Evolutionary conservation across 2,797 vertebrate species (phyloP).

Genomic region (Oreochromis mossambicus): DNA sequence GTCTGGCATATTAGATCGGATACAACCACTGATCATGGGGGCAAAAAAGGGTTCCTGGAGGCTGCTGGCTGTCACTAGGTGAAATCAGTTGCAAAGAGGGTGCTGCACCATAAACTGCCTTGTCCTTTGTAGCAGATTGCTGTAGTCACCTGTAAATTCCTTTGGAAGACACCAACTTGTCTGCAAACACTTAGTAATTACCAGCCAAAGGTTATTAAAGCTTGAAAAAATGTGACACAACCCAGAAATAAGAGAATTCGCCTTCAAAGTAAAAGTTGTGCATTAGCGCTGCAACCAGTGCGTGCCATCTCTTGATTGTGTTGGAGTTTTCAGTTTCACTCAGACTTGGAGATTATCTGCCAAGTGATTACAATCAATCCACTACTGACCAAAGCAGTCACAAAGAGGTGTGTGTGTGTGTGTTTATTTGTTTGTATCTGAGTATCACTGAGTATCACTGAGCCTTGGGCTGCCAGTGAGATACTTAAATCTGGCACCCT

Average conservation of each 20-base stretch:
- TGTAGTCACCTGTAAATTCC: neutral
- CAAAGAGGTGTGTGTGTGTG: neutral
- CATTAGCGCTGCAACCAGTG: neutral
- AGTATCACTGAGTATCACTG: neutral
- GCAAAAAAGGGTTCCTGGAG: neutral
- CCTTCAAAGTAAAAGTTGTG: neutral
- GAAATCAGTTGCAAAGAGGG: neutral
- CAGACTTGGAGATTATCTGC: neutral
- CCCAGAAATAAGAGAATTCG: neutral
- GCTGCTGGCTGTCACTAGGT: neutral
- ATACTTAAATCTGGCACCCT: neutral
- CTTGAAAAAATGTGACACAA: neutral
- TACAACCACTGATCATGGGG: neutral
- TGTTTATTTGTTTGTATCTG: neutral
- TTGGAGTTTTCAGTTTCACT: neutral
- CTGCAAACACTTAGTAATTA: neutral
- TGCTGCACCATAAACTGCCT: neutral
- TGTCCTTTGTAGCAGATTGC: neutral
- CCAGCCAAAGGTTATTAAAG: neutral
- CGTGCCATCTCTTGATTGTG: neutral
- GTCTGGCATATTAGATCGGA: neutral
- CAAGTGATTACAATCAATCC: neutral
- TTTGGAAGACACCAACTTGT: neutral
- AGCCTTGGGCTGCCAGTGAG: neutral
- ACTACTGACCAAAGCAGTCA: neutral